These are phyloP conservation scores for Eucriotettix oculatus DNA, from an alignment of 2,888 invertebrate genomes.

Conservation along the genomic window DNA sequence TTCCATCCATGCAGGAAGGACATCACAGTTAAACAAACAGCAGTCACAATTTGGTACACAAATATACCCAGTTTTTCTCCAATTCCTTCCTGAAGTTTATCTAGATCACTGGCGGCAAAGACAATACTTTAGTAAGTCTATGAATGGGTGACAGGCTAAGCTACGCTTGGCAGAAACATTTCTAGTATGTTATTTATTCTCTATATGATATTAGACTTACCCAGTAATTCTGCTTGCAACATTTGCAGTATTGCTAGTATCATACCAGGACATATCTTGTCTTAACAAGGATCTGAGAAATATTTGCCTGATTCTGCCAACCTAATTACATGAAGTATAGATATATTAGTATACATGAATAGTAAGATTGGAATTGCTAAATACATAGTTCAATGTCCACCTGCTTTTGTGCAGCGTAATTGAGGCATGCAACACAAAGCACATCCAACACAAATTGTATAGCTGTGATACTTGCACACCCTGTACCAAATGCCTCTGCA, in stretches of 20 bases:
- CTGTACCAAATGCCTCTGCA: conserved; percentile 7
- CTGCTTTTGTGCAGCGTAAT: conserved; percentile 18
- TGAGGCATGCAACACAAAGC: conserved; percentile 3
- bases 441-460: conserved; percentile 6
- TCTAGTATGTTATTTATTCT: neutral
- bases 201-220: conserved; percentile 16
- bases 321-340: conserved; percentile 7
- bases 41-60: conserved; percentile 23
- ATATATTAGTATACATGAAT: neutral
- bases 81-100: conserved; percentile 27
- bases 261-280: conserved; percentile 29
- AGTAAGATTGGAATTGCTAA: neutral
- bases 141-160: neutral
- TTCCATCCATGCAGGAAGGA: conserved; percentile 31
- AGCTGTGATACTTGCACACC: neutral
- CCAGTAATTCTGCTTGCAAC: conserved; percentile 25
- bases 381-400: conserved; percentile 17
- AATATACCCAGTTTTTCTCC: conserved; percentile 30
- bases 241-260: conserved; percentile 24
- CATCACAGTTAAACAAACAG: conserved; percentile 23
- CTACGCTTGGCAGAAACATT: neutral
- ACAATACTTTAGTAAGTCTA: neutral
- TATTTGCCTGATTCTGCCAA: conserved; percentile 24
- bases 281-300: conserved; percentile 26
- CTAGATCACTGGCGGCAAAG: conserved; percentile 15